Evolutionary conservation across 2,797 vertebrate genomes (phyloP), one percentile per base, ranked within the genome.

Genomic region (Muscicapa striata): DNA sequence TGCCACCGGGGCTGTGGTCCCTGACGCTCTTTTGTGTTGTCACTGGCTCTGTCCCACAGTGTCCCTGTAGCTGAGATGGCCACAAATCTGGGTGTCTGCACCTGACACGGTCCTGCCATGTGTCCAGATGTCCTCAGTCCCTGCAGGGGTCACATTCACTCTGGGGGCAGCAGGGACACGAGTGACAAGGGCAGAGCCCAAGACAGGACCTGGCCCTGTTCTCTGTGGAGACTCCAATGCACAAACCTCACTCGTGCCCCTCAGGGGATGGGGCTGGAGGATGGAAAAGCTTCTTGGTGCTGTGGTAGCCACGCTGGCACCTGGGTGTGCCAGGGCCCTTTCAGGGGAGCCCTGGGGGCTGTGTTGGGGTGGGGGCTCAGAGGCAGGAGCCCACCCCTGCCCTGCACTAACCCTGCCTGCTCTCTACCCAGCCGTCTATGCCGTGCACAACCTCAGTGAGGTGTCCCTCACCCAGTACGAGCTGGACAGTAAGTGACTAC

Each of bases 401-500:
- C 11, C 26, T 41, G 52, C 51, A 18, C 92, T 97, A 95, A 97
- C 91, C 29, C 46, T 36, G 19, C 77, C 91, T 63, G 91, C 86
- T 97, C 84, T 96, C 91, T 87, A 63, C 73, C 92, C 93, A 99
- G 99, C 99, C 67, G 97, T 97, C 67, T 99, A 99, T 97, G 98
- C 98, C 94, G 70, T 99, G 97, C 97, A 98, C 97, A 99, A 99
- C 98, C 97, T 99, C 97, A 99, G 98, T 78, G 98, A 99, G 95
- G 99, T 99, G 77, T 98, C 98, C 68, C 99, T 99, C 97, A 99
- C 99, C 43, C 99, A 99, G 86, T 99, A 99, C 69, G 98, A 99
- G 97, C 98, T 99, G 96, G 98, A 99, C 97, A 99, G 99, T 99
- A 99, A 99, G 99, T 99, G 32, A 70, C 77, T 5, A 2, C 61